phyloP scores from a whole-genome alignment of 2,113 vertebrate species.

The Recurvirostra avosetta region DNA sequence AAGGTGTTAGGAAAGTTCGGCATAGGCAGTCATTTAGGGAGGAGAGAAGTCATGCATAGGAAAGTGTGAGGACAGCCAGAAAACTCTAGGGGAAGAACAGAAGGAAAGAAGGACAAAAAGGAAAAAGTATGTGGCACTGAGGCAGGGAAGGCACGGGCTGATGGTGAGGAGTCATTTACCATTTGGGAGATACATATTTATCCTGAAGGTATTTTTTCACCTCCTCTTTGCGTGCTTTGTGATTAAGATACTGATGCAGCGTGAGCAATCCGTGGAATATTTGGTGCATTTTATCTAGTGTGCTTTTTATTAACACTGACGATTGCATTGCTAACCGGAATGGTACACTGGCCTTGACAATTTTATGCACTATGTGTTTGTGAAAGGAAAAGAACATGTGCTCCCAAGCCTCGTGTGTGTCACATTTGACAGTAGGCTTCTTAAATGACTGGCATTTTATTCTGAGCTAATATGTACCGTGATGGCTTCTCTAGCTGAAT shows the following conservation, averaged over 20 bases:
- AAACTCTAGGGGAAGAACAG: background rate
- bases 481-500: background rate
- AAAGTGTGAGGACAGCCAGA: background rate
- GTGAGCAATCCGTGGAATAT: background rate
- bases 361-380: background rate
- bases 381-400: background rate
- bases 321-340: background rate
- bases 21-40: too few species aligned
- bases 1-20: background rate
- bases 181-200: fast-evolving
- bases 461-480: background rate
- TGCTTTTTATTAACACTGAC: background rate
- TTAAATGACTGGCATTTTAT: background rate
- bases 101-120: background rate
- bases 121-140: background rate
- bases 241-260: background rate
- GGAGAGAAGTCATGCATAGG: background rate
- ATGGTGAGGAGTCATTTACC: background rate
- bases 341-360: too few species aligned
- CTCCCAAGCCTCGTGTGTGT: background rate
- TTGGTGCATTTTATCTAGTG: background rate
- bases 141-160: background rate
- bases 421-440: background rate
- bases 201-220: background rate
- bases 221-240: background rate